Evolutionary conservation across 2,888 invertebrate genomes (phyloP), one percentile per base, ranked within the genome.

Genomic region (Meloe dianella): DNA sequence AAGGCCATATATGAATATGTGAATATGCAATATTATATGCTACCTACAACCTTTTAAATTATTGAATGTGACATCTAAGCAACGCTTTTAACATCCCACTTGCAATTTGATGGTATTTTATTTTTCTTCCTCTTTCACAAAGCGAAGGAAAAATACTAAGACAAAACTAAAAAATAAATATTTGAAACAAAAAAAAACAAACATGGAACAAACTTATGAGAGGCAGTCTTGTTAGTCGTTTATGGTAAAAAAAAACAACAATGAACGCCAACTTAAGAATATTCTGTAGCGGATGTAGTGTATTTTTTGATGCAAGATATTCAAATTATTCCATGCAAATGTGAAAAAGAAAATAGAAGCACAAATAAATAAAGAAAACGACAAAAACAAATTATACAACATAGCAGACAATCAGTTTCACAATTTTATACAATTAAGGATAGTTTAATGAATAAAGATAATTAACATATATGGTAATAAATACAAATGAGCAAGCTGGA

Each of bases 21-120:
- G 54, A 54, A 54, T 54, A 54, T 54, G 54, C 54, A 54, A 54
- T 54, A 54, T 54, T 54, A 14, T n/a, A n/a, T 54, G 54, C 54
- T 54, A 54, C 54, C 54, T 54, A 54, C 54, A 54, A 54, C 54
- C 54, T 35, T 58, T 58, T 58, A 35, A 35, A 35, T 35, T 58
- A 17, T 58, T 29, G 32, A 58, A 58, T 35, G 22, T 58, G 58
- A 24, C 58, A 58, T 58, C 58, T 35, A 35, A 58, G 58, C 58
- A 32, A 35, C 20, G 35, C 35, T 58, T 32, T 35, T 58, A 35
- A 22, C 35, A 32, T 58, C 30, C 58, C 35, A 32, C 54, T 54
- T 24, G 54, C 54, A 54, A 54, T 54, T 35, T 58, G 58, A 58
- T 35, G 58, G 30, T 6, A 4, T 22, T 54, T 24, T 24, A 6